Evolutionary conservation across 1,140 invertebrate species (phyloP).

Genomic region (Diorhabda elongata): DNA sequence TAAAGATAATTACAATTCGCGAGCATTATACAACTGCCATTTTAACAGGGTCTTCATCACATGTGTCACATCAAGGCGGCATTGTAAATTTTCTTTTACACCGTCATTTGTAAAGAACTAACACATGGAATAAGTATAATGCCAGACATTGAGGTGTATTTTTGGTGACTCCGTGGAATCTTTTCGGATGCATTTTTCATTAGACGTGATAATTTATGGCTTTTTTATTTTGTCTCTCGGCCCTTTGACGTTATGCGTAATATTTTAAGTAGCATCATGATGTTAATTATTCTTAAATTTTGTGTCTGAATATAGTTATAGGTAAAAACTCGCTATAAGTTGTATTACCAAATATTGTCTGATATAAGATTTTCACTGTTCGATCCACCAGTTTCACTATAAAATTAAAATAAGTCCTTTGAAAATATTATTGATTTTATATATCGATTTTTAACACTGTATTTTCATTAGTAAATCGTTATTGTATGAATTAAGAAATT

Average conservation of each 20-base stretch:
- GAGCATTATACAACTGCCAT: not conserved
- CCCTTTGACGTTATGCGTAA: not conserved
- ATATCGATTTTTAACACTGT: no score
- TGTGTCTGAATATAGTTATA: no score
- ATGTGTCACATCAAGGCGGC: constrained; percentile 26
- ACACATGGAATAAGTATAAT: constrained; percentile 27
- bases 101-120: constrained; percentile 21
- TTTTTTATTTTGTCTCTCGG: not conserved
- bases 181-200: not conserved
- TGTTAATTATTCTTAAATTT: no score
- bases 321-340: no score
- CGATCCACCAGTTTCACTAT: no score
- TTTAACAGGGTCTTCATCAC: constrained; percentile 5
- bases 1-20: not conserved
- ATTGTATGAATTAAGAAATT: no score
- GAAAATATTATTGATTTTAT: no score
- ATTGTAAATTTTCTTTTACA: constrained; percentile 25
- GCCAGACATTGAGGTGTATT: constrained; percentile 27
- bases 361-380: no score
- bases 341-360: no score
- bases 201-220: not conserved
- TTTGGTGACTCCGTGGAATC: constrained; percentile 12
- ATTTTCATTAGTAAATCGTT: no score
- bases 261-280: no score
- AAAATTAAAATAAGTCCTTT: no score